Conservation (phyloP, 2,113 vertebrate species). For the Epinephelus lanceolatus region DNA sequence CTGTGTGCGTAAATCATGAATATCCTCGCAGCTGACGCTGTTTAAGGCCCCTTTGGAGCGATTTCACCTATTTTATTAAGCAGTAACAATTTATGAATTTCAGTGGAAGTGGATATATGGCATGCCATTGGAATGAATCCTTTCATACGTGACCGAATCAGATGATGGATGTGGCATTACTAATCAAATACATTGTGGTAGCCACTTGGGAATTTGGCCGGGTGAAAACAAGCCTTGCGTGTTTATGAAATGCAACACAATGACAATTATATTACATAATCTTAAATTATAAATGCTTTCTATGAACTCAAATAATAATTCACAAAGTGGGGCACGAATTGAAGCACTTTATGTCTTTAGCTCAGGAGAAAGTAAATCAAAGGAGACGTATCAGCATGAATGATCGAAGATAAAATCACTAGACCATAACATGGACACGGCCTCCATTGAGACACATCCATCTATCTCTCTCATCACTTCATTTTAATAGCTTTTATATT, state of each 20-base stretch:
- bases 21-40: conserved; percentile 40
- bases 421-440: conserved; percentile 38
- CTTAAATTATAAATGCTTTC: conserved; percentile 31
- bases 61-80: conserved; percentile 78
- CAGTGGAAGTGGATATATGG: conserved; percentile 67
- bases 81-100: conserved; percentile 75
- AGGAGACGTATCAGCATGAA: conserved; percentile 33
- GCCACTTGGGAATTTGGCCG: conserved; percentile 61
- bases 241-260: conserved; percentile 45
- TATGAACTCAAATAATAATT: conserved; percentile 10
- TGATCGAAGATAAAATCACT: conserved; percentile 43
- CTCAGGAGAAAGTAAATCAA: conserved; percentile 13
- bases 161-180: conserved; percentile 75
- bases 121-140: conserved; percentile 39
- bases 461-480: conserved; percentile 46
- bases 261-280: conserved; percentile 31
- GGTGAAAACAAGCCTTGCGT: conserved; percentile 34
- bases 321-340: background rate
- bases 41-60: conserved; percentile 75
- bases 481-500: conserved; percentile 40
- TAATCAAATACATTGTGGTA: conserved; percentile 74
- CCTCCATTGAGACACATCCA: conserved; percentile 37
- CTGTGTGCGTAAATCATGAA: conserved; percentile 79
- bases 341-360: background rate
- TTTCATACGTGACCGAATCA: conserved; percentile 56